A percentile compares a stretch with the other conserved stretches of the same genome.
Evolutionary conservation across 2,888 invertebrate species (phyloP).

Genomic region (Nemotelus pantherinus): DNA sequence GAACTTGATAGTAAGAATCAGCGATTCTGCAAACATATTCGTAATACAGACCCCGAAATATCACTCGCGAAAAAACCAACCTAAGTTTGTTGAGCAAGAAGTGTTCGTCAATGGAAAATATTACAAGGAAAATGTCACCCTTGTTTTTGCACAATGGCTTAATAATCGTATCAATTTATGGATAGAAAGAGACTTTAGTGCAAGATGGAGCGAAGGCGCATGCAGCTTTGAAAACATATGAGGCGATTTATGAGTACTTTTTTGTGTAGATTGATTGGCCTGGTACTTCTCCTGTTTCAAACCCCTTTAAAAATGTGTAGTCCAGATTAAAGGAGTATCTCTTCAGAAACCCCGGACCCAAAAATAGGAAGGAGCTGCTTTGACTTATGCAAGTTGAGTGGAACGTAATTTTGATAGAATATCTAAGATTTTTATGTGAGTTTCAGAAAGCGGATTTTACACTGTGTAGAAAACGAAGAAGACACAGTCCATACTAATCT

Average conservation of each 20-base stretch:
- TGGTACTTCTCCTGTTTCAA: background rate
- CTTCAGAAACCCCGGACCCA: background rate
- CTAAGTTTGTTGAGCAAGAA: background rate
- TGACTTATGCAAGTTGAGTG: background rate
- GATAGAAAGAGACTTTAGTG: background rate
- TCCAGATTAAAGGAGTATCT: background rate
- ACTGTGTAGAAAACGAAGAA: conserved; percentile 4
- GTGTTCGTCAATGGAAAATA: background rate
- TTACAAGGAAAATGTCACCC: background rate
- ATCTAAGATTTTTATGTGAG: background rate
- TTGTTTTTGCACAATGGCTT: conserved; percentile 3
- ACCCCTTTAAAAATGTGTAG: background rate
- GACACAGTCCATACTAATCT: background rate
- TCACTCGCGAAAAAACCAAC: background rate
- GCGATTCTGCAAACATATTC: background rate
- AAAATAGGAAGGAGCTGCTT: background rate
- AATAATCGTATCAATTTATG: conserved; percentile 7
- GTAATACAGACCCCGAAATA: background rate
- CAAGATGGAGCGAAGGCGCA: background rate
- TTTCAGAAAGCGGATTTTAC: background rate
- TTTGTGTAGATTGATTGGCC: background rate
- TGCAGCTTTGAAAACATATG: conserved; percentile 5
- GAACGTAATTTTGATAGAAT: background rate
- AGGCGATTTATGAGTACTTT: background rate
- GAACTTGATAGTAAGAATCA: background rate